Percentiles rank a stretch among this genome's conserved stretches.
Conservation (phyloP, 2,113 vertebrate genomes). For the Aegotheles bennettii region DNA sequence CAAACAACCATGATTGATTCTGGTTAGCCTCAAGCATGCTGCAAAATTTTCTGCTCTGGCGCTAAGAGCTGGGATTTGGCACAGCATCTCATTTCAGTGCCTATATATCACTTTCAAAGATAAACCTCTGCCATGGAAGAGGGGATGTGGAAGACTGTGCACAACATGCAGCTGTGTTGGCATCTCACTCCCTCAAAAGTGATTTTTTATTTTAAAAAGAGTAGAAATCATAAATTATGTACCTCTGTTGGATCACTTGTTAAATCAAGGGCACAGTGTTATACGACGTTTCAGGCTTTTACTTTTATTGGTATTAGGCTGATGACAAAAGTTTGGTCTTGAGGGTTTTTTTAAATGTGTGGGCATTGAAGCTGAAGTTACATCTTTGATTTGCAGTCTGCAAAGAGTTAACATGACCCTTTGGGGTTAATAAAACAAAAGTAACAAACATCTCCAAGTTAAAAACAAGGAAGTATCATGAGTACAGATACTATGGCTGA, state of each 20-base stretch:
- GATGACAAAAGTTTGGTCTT: background rate
- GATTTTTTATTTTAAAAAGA: background rate
- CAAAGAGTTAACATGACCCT: background rate
- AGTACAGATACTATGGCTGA: background rate
- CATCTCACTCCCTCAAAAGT: background rate
- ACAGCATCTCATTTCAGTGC: background rate
- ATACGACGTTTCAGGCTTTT: background rate
- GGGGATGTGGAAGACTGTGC: background rate
- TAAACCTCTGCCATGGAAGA: background rate
- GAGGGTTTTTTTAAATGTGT: accelerated
- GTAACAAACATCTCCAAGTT: background rate
- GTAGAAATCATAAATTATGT: background rate
- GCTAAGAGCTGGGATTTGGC: background rate
- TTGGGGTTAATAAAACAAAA: background rate
- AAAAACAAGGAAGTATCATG: background rate
- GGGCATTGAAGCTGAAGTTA: background rate
- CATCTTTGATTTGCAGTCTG: background rate
- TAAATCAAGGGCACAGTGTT: background rate
- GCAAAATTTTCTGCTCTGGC: background rate
- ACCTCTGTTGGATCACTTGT: background rate
- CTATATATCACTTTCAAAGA: background rate
- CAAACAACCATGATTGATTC: background rate
- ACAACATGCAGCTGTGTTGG: background rate
- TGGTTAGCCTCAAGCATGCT: background rate
- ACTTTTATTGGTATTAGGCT: background rate